Conservation (phyloP, 2,113 vertebrate species). For the Pelodiscus sinensis region DNA sequence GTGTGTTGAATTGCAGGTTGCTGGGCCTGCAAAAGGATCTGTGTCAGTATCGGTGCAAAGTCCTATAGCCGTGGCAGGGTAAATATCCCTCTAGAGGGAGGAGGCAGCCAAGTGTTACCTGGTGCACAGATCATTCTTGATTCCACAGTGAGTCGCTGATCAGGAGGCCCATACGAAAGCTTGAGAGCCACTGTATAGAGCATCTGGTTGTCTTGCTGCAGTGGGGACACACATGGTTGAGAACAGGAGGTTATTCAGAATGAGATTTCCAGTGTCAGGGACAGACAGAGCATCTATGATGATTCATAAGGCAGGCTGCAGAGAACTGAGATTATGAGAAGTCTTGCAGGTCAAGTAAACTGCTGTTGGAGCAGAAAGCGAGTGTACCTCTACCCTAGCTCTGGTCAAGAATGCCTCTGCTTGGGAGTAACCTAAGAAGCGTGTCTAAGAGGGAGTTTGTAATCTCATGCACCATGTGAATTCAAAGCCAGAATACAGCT, state of each 20-base stretch:
- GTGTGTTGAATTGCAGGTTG: slow-evolving; percentile 75
- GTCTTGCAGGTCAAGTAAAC: background rate
- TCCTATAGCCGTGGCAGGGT: rapidly evolving
- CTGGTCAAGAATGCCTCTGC: too few relatives aligned
- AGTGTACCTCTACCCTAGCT: too few relatives aligned
- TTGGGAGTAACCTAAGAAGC: too few relatives aligned
- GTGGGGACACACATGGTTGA: background rate
- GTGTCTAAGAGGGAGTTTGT: too few relatives aligned
- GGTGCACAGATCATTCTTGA: slow-evolving; percentile 72
- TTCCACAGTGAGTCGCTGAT: background rate
- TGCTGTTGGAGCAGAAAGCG: too few relatives aligned
- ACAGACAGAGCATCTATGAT: background rate
- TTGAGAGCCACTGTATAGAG: slow-evolving; percentile 63
- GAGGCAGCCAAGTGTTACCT: slow-evolving; percentile 61
- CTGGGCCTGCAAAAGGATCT: slow-evolving; percentile 59
- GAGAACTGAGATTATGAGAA: background rate
- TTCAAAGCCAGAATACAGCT: background rate
- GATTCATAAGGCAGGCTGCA: background rate
- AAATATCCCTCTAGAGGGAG: rapidly evolving
- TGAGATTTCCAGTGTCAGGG: background rate
- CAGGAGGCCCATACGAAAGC: slow-evolving; percentile 22
- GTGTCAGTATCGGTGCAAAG: background rate
- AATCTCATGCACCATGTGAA: background rate
- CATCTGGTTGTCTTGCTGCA: slow-evolving; percentile 54
- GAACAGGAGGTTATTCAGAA: background rate